Base-by-base conservation (phyloP, 2,797 vertebrate genomes). In the Molossus alvarezi region DNA sequence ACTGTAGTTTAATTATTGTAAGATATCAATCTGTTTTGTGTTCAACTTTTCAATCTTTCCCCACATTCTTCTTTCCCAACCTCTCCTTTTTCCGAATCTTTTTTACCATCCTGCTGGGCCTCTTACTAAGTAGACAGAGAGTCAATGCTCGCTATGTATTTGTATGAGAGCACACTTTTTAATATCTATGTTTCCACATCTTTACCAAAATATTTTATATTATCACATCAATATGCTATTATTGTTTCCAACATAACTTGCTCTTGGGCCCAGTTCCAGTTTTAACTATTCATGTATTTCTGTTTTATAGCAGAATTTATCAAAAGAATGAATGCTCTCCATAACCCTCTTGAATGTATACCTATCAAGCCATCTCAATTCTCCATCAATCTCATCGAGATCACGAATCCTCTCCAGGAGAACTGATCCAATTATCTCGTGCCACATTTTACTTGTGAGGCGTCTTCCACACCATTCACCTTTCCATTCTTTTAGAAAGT, bases 61-160 rank as follows among this genome's bases (percentile, higher is more conserved):
- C 2, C 18, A 14, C 12, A 27, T 93, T 58, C 18, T 57, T 69
- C 65, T 67, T 90, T n/a, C 37, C 17, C 8, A 80, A 33, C 33
- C 29, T 69, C 10, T 69, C 5, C 14, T 76, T 73, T 94, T 48
- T 21, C 29, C 48, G 3, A 88, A 57, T 76, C 14, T 48, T 76
- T 10, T 87, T 85, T 75, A 57, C 5, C 41, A 84, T 23, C 1
- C 1, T 73, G 2, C 20, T 69, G n/a, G 0, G 87, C 87, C 45
- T 77, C 9, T 86, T 27, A 72, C 27, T 73, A 69, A 82, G 55
- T 69, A 67, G 73, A 80, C 69, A 80, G 72, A 81, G n/a, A 81
- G 27, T 37, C 72, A 1, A 48, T 3, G 21, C 14, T 79, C 27
- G 51, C 20, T 64, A 23, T 48, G 14, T 75, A 21, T 57, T 60